Conservation (phyloP, 2,797 vertebrate species). For the Halcyon smyrnensis region DNA sequence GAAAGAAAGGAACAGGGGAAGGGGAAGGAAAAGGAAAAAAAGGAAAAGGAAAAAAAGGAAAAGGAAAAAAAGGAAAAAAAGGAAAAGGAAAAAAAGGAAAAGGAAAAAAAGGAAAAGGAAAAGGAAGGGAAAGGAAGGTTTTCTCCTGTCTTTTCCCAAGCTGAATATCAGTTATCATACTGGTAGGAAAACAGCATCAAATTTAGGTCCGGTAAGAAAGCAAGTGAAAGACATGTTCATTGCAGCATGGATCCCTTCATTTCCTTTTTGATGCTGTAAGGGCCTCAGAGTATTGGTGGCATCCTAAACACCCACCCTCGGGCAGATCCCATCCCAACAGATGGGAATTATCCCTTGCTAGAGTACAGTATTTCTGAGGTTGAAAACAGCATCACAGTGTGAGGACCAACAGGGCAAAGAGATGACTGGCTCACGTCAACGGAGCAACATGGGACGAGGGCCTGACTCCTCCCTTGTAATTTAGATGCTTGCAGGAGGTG, state of each 20-base stretch:
- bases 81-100: too few relatives aligned
- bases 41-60: too few relatives aligned
- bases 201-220: neutral
- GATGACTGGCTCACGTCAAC: neutral
- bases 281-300: neutral
- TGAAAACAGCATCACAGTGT: neutral
- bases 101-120: too few relatives aligned
- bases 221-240: neutral
- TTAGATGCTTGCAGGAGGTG: neutral
- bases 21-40: too few relatives aligned
- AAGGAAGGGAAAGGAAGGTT: too few relatives aligned
- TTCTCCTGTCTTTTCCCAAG: neutral
- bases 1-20: too few relatives aligned
- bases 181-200: neutral
- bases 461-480: neutral
- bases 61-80: too few relatives aligned
- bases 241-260: neutral
- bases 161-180: neutral
- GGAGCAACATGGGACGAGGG: rapidly evolving
- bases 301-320: neutral
- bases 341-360: neutral
- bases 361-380: neutral
- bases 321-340: neutral
- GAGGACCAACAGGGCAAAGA: neutral
- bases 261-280: neutral